phyloP scores from a whole-genome alignment of 2,113 vertebrate genomes.

The Jaculus jaculus region DNA sequence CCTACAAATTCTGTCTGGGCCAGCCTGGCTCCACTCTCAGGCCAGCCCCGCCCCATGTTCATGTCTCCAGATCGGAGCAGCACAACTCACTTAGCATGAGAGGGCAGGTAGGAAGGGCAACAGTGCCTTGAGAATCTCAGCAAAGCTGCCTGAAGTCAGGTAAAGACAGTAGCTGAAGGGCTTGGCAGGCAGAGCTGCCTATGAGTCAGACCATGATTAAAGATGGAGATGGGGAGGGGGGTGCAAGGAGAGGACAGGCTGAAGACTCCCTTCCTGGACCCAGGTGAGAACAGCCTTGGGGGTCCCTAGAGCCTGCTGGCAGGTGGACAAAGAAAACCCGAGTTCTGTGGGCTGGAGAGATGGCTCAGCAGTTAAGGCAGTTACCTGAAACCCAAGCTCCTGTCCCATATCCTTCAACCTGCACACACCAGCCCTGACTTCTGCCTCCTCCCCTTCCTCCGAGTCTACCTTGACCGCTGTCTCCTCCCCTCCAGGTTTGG shows the following conservation, averaged over 20 bases:
- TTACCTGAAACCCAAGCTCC: too few species aligned
- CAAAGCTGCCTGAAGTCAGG: neutral
- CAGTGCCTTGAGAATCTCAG: accelerated
- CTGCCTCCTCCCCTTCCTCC: neutral
- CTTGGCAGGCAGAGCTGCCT: neutral
- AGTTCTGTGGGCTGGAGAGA: too few species aligned
- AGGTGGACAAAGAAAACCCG: neutral
- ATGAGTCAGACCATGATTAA: accelerated
- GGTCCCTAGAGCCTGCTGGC: accelerated
- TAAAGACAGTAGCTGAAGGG: neutral
- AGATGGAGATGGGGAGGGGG: accelerated
- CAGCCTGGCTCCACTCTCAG: neutral
- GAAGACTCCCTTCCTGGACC: neutral
- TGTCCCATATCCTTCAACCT: too few species aligned
- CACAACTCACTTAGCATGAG: too few species aligned
- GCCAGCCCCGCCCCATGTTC: neutral
- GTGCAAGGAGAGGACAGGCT: neutral
- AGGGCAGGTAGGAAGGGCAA: neutral
- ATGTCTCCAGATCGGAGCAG: neutral
- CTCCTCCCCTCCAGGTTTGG: slow-evolving; percentile 91
- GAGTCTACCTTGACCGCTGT: neutral
- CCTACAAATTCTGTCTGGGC: neutral
- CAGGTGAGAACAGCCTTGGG: too few species aligned
- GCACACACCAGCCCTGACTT: too few species aligned
- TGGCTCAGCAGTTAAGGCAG: too few species aligned